Evolutionary conservation across 2,113 vertebrate species (phyloP).

Genomic region (Neotragus pygmaeus): DNA sequence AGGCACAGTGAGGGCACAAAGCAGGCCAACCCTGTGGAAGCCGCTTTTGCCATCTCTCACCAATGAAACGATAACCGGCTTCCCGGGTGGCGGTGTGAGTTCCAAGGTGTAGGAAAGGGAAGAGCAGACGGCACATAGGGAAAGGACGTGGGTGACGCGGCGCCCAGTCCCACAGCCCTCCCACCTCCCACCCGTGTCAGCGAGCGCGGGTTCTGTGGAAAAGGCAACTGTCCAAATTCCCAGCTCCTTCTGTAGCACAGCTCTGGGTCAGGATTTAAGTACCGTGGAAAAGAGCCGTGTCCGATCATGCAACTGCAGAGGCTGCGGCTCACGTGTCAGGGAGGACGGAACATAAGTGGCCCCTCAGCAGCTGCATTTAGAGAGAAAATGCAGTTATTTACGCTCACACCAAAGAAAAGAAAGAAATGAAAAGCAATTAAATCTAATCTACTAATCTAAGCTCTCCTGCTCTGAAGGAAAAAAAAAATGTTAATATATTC

Average conservation of each 20-base stretch:
- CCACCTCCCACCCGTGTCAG: not conserved
- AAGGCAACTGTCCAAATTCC: not conserved
- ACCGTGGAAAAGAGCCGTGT: not conserved
- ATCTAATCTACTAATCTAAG: not conserved
- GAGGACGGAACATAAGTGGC: no score
- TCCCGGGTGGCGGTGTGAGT: fast-evolving
- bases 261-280: not conserved
- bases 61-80: fast-evolving
- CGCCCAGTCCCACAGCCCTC: fast-evolving
- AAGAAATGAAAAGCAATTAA: not conserved
- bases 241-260: not conserved
- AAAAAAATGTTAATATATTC: not conserved
- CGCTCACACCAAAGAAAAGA: not conserved
- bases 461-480: not conserved
- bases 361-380: not conserved
- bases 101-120: fast-evolving
- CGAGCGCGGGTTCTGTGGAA: not conserved
- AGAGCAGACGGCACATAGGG: no score
- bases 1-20: not conserved
- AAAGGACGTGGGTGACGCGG: fast-evolving
- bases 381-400: not conserved
- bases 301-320: not conserved
- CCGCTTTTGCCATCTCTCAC: no score
- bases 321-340: no score
- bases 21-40: not conserved